Evolutionary conservation across 2,888 invertebrate genomes (phyloP).

Genomic region (Nemapogon koenigi): DNA sequence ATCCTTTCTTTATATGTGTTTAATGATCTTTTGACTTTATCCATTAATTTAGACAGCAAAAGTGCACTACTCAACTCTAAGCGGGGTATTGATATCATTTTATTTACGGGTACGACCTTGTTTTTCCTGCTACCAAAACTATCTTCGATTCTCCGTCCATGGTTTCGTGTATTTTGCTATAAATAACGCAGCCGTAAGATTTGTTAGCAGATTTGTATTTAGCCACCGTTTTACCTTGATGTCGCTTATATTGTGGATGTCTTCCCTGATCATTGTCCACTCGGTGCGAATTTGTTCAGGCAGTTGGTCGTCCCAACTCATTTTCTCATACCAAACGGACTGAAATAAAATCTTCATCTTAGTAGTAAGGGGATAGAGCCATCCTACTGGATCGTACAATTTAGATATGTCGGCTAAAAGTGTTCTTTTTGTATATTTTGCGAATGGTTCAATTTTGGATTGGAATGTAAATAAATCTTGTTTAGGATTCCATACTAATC

Average conservation of each 20-base stretch:
- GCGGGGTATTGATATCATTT: too few relatives aligned
- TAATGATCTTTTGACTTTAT: neutral
- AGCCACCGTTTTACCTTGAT: conserved; percentile 3
- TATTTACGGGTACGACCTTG: too few relatives aligned
- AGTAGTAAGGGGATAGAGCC: conserved; percentile 4
- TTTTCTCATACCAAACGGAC: conserved; percentile 4
- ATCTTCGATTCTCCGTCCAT: neutral
- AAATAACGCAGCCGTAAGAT: too few relatives aligned
- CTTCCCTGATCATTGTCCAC: conserved; percentile 2
- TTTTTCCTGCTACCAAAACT: neutral
- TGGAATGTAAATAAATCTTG: too few relatives aligned
- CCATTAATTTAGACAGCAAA: neutral
- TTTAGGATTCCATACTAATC: too few relatives aligned
- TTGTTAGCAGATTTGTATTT: too few relatives aligned
- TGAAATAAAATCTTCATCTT: conserved; percentile 11
- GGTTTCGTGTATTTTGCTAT: neutral
- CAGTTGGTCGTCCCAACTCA: conserved; percentile 6
- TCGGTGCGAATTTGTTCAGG: neutral
- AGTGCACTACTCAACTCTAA: too few relatives aligned
- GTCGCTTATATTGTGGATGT: conserved; percentile 1
- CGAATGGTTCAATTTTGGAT: neutral
- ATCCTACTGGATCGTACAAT: conserved; percentile 10
- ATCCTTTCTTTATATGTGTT: neutral
- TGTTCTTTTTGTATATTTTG: conserved; percentile 4
- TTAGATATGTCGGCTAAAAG: conserved; percentile 8